Evolutionary conservation across 2,113 vertebrate species (phyloP).

Genomic region (Urocynchramus pylzowi): DNA sequence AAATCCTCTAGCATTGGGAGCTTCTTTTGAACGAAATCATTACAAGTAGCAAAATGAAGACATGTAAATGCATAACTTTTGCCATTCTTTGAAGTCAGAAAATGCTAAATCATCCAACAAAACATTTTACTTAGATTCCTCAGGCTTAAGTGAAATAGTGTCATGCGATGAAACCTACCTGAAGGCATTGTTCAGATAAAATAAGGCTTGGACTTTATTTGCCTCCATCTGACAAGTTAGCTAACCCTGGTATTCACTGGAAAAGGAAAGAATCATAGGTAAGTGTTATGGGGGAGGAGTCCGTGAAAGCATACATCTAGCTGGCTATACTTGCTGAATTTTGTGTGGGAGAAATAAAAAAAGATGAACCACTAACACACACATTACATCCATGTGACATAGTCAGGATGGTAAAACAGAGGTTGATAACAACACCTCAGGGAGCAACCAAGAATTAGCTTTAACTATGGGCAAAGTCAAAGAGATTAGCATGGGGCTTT

Average conservation of each 20-base stretch:
- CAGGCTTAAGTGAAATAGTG: neutral
- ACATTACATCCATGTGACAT: neutral
- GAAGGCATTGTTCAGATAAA: neutral
- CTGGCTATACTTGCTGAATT: neutral
- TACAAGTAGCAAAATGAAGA: neutral
- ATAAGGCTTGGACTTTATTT: neutral
- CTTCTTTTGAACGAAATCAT: neutral
- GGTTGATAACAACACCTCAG: neutral
- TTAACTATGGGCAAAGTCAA: neutral
- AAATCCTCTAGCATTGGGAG: neutral
- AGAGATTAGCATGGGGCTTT: neutral
- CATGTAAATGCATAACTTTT: neutral
- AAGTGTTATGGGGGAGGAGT: neutral
- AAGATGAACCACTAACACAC: neutral
- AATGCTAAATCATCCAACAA: neutral
- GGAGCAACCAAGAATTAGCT: neutral
- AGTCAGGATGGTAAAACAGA: neutral
- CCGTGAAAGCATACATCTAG: neutral
- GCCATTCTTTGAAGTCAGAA: neutral
- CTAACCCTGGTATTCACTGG: neutral
- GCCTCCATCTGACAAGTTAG: rapidly evolving
- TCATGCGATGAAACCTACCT: neutral
- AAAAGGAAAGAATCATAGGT: neutral
- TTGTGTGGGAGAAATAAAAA: neutral
- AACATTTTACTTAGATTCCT: neutral